phyloP scores from a whole-genome alignment of 2,113 vertebrate species.

The Sorex fumeus region DNA sequence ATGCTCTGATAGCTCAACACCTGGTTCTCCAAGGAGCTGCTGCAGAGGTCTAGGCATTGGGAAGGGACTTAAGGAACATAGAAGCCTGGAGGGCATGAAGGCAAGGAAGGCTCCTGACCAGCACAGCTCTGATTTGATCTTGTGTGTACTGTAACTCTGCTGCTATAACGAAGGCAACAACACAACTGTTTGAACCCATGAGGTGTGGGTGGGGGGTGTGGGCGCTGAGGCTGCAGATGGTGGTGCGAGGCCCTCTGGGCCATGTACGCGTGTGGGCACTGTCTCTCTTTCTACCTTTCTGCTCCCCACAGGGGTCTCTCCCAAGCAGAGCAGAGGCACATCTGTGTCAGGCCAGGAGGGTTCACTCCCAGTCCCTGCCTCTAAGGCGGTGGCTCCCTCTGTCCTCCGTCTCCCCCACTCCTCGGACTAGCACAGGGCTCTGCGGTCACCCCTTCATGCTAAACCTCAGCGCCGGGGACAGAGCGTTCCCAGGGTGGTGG shows the following conservation, averaged over 20 bases:
- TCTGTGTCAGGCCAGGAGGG: background rate
- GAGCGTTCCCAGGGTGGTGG: slow-evolving; percentile 82
- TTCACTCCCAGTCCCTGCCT: background rate
- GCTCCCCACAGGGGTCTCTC: background rate
- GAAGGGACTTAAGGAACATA: background rate
- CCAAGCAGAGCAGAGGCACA: background rate
- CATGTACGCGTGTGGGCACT: background rate
- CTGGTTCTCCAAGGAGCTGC: background rate
- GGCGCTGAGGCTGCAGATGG: background rate
- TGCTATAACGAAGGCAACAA: background rate
- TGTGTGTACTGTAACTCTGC: background rate
- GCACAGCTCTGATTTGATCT: background rate
- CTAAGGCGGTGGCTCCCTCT: background rate
- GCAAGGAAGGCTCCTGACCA: background rate
- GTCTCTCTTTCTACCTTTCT: background rate
- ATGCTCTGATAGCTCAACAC: background rate
- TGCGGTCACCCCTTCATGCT: slow-evolving; percentile 13
- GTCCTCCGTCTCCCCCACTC: background rate
- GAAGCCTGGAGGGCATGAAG: background rate
- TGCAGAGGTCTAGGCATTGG: slow-evolving; percentile 1
- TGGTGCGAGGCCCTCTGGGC: background rate
- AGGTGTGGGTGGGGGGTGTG: background rate
- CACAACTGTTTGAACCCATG: background rate
- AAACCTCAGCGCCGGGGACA: slow-evolving; percentile 60
- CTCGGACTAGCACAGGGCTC: background rate